Base-by-base conservation (phyloP, 2,888 invertebrate species). In the Apamea epomidion region DNA sequence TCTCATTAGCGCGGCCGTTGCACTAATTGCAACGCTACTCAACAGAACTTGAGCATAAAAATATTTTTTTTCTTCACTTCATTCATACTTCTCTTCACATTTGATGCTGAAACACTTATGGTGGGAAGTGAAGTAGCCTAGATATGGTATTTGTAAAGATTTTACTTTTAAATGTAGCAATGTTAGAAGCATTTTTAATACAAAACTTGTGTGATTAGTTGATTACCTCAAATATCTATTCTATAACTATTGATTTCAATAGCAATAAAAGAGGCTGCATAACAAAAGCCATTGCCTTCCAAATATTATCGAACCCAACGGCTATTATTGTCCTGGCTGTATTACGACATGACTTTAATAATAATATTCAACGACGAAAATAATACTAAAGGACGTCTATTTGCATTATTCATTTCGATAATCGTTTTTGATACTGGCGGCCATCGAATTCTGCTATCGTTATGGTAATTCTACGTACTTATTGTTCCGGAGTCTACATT, bases 1-100 rank as follows among this genome's bases (percentile, higher is more conserved):
- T 89, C 92, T 94, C 93, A 93, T 94, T 94, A 94, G 91, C 83
- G 91, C 88, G 78, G 83, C 85, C 85, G 90, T 89, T 90, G 91
- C 90, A 89, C 91, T 94, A 94, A 94, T 94, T 94, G 93, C 93
- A 87, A 83, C 87, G 82, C 84, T 91, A 89, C 91, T 90, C 88
- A 84, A 83, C 87, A 83, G 67, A 87, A 87, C 80, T 87, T 80
- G 71, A 82, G 77, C 76, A 74, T 76, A 83, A 83, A 85, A 82
- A 48, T 74, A 76, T 87, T 68, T 84, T 37, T 85, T 85, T 84
- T 85, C 74, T 76, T 81, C 58, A 12, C 48, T 69, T 80, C 74
- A 79, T 82, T 86, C 88, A 78, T 77, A 54, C 8, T 37, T 58
- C 29, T 65, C 65, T 82, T 80, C 77, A 75, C 37, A 75, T 88